Evolutionary conservation across 2,888 invertebrate species (phyloP).

Genomic region (Oxycera nigricornis): DNA sequence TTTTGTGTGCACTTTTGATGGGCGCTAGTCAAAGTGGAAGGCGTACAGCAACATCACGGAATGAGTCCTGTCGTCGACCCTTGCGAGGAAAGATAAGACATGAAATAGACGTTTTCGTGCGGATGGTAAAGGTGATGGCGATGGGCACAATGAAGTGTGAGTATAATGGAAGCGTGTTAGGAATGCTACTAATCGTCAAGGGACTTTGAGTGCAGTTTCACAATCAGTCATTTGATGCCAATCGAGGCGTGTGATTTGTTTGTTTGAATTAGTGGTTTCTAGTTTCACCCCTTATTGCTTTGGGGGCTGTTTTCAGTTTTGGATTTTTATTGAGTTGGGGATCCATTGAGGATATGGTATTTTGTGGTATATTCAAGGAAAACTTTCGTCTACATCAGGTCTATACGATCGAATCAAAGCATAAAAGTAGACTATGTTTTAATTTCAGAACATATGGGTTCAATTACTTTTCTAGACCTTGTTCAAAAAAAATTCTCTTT

Average conservation of each 20-base stretch:
- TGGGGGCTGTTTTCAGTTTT: not conserved
- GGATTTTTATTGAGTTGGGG: too few relatives aligned
- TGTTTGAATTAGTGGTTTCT: slow-evolving; percentile 46
- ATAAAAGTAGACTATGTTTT: too few relatives aligned
- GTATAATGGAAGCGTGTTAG: slow-evolving; percentile 21
- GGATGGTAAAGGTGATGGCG: not conserved
- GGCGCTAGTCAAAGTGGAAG: not conserved
- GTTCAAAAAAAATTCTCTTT: too few relatives aligned
- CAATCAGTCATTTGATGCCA: slow-evolving; percentile 49
- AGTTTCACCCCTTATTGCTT: slow-evolving; percentile 39
- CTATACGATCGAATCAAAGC: too few relatives aligned
- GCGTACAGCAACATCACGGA: not conserved
- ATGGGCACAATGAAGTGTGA: slow-evolving; percentile 5
- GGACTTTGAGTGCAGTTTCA: slow-evolving; percentile 5
- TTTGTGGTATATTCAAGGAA: too few relatives aligned
- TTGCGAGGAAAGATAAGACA: not conserved
- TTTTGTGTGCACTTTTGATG: slow-evolving; percentile 7
- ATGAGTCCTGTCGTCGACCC: not conserved
- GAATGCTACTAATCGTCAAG: slow-evolving; percentile 36
- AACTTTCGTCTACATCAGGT: too few relatives aligned
- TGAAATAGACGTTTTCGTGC: not conserved
- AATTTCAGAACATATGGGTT: too few relatives aligned
- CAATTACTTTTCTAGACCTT: too few relatives aligned
- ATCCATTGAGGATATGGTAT: too few relatives aligned
- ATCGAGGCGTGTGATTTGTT: slow-evolving; percentile 50